Evolutionary conservation across 2,113 vertebrate species (phyloP), one percentile per base, ranked within the genome.

Genomic region (Leptosomus discolor): DNA sequence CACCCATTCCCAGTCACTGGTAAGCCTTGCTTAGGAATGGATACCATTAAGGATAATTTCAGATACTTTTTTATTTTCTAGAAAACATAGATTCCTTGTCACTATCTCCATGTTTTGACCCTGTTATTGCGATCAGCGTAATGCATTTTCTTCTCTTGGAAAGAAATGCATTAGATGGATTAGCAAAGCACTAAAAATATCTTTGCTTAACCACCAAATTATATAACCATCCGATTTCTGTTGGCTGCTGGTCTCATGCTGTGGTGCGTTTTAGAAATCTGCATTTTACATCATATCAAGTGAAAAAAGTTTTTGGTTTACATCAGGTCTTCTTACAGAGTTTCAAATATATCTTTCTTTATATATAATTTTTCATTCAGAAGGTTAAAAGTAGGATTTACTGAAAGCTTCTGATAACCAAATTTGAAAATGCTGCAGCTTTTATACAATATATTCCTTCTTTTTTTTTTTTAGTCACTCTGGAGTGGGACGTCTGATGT

Each of bases 121-220:
- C 58, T 89, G 71, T 89, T 94, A 77, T 27, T 91, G 50, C 86
- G 84, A 54, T 96, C 76, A 94, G 83, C 15, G 1, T 96, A 95
- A 96, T 88, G 68, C 64, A 50, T 96, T 95, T 96, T 95, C 89
- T 96, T 97, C 86, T 95, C 89, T 91, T 77, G 26, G 91, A 96
- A 96, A 96, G 91, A 97, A 97, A 89, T 96, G 93, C 95, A 94
- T 96, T 92, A 92, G 86, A 86, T 96, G 96, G 96, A 97, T 97
- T 97, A 97, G 93, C 86, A 88, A 86, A 96, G 89, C 54, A 95
- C 96, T 97, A 96, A 94, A 97, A 97, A 96, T 97, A 97, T 94
- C 96, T 95, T 96, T 77, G 93, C 96, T 97, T 96, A 97, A 94
- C 96, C 93, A 96, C 83, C 83, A 94, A 97, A 96, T 97, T 97